phyloP scores from a whole-genome alignment of 2,888 invertebrate genomes.

The Drosophila antonietae region DNA sequence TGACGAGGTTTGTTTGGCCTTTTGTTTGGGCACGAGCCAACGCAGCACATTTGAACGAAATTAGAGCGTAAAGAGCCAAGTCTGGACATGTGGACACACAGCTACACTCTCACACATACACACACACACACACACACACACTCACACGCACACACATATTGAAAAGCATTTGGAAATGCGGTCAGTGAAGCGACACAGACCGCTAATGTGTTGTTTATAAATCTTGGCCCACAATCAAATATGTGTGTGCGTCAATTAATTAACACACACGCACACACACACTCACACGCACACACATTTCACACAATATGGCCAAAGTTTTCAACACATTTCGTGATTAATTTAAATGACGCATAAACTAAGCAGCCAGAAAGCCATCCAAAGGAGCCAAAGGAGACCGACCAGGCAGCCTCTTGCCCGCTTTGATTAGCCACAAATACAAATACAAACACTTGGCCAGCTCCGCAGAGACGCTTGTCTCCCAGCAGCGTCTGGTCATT shows the following conservation, averaged over 20 bases:
- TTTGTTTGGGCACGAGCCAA: slow-evolving; percentile 34
- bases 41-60: slow-evolving; percentile 55
- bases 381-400: slow-evolving; percentile 7
- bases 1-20: slow-evolving; percentile 36
- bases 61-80: slow-evolving; percentile 56
- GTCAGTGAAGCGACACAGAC: slow-evolving; percentile 41
- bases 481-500: slow-evolving; percentile 52
- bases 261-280: slow-evolving; percentile 46
- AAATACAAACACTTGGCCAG: slow-evolving; percentile 36
- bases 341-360: slow-evolving; percentile 71
- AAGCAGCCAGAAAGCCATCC: slow-evolving; percentile 30
- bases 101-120: neutral
- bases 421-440: slow-evolving; percentile 73
- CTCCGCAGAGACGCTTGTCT: slow-evolving; percentile 70
- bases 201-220: slow-evolving; percentile 61
- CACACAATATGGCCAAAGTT: slow-evolving; percentile 50
- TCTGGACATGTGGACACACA: slow-evolving; percentile 34
- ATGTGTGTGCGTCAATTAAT: slow-evolving; percentile 69
- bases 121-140: neutral
- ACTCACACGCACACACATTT: slow-evolving; percentile 29
- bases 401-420: slow-evolving; percentile 20
- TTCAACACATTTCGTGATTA: slow-evolving; percentile 74
- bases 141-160: slow-evolving; percentile 17
- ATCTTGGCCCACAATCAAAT: slow-evolving; percentile 69
- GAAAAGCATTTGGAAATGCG: slow-evolving; percentile 48